Evolutionary conservation across 1,140 invertebrate genomes (phyloP), one percentile per base, ranked within the genome.

Genomic region (Nymphalis io): DNA sequence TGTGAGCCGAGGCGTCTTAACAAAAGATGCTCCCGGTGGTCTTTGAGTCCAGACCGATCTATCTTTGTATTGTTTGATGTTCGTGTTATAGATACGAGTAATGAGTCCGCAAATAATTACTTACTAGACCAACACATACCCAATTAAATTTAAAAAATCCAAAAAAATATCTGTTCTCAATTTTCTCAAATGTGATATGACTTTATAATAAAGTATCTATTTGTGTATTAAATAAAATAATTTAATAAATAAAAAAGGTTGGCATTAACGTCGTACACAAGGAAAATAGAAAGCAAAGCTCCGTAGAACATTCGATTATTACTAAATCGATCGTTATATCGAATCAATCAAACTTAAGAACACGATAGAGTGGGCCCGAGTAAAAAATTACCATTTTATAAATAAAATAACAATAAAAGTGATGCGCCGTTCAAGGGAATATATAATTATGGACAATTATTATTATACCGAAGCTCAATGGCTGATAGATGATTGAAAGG

Each of bases 361-460:
- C 87, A 78, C 83, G 87, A 89, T 89, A 85, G 80, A 85, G 84
- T 85, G 80, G 81, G 79, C 81, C 69, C 81, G 82, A 84, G 79
- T 81, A 85, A 89, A 84, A 89, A 90, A 91, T 89, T 88, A 90
- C 88, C 87, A 88, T 84, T 89, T 91, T 90, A 90, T 91, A 90
- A 91, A 91, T 91, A 91, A 91, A 91, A 91, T 91, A 91, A 90
- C 89, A 91, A 91, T 91, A 90, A 91, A 91, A 90, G 82, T 80
- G 88, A 91, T 86, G 85, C 84, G 83, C 81, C 75, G 82, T 82
- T 89, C 87, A 84, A 86, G 87, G 84, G 88, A 89, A 90, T 90
- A 89, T 91, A 85, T 91, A 90, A 91, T 91, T 91, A 91, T 89
- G 89, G 88, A 88, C 89, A 91, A 91, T 91, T 91, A 90, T 88